Conservation (phyloP, 2,888 invertebrate genomes). For the Polymixis lichenea region DNA sequence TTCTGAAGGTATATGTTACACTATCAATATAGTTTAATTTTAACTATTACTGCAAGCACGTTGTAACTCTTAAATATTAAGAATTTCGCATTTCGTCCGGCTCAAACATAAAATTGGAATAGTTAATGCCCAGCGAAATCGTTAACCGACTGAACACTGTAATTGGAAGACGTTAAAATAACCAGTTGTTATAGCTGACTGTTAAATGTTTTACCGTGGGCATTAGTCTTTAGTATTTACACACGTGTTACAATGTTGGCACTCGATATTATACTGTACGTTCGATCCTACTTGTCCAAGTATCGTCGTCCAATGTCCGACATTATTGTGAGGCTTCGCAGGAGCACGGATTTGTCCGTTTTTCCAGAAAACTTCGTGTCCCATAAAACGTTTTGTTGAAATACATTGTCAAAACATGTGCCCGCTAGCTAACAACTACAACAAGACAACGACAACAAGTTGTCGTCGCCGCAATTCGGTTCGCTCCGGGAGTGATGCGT, state of each 20-base stretch:
- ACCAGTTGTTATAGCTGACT: conserved; percentile 87
- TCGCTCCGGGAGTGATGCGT: conserved; percentile 75
- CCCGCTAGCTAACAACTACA: conserved; percentile 71
- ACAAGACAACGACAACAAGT: too few relatives aligned
- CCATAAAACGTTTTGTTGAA: conserved; percentile 58
- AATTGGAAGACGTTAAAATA: conserved; percentile 90
- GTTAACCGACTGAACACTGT: conserved; percentile 88
- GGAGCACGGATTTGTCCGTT: conserved; percentile 41
- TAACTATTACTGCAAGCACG: conserved; percentile 62
- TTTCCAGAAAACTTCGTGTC: conserved; percentile 54
- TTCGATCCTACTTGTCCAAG: conserved; percentile 67
- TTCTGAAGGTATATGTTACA: conserved; percentile 45
- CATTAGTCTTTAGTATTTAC: conserved; percentile 87
- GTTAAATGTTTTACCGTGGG: conserved; percentile 87
- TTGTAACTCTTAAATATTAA: conserved; percentile 66
- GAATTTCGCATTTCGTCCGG: conserved; percentile 82
- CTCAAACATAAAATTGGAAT: conserved; percentile 88
- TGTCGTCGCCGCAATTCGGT: conserved; percentile 79
- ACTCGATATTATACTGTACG: conserved; percentile 67
- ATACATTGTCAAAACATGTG: conserved; percentile 81
- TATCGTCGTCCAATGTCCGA: conserved; percentile 42
- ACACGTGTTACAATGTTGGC: conserved; percentile 83
- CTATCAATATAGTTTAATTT: conserved; percentile 52
- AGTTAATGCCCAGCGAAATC: conserved; percentile 89
- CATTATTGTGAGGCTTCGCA: background rate